Conservation (phyloP, 2,888 invertebrate species). For the Agonopterix alstromeriana region DNA sequence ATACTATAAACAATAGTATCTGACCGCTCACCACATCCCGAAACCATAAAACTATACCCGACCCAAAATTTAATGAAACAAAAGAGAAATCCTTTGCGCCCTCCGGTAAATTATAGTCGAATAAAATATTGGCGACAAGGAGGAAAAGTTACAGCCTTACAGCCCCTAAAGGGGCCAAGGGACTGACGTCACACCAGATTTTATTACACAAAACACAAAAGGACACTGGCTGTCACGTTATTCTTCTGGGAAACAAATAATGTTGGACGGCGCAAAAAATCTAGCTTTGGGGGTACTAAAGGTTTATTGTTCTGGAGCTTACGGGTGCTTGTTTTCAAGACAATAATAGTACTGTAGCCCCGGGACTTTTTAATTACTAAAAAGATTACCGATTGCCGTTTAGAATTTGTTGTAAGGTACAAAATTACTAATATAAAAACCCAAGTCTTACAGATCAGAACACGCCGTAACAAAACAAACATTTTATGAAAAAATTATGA, state of each 20-base stretch:
- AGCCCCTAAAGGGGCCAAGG: conserved; percentile 52
- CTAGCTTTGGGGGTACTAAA: no score
- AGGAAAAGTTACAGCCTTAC: conserved; percentile 62
- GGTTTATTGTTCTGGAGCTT: no score
- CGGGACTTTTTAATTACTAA: no score
- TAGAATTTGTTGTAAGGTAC: no score
- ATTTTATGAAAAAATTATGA: no score
- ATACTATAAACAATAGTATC: conserved; percentile 2
- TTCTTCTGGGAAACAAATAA: conserved; percentile 39
- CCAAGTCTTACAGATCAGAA: no score
- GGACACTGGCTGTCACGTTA: conserved; percentile 37
- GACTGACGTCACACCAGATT: conserved; percentile 53
- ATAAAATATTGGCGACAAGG: conserved; percentile 61
- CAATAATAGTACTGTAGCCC: no score
- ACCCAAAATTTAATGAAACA: conserved; percentile 51
- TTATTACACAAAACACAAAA: conserved; percentile 57
- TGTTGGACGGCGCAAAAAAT: background rate
- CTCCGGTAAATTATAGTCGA: conserved; percentile 53
- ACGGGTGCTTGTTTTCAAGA: no score
- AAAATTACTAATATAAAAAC: no score
- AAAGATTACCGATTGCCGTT: no score
- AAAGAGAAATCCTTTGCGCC: conserved; percentile 33
- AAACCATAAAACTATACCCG: conserved; percentile 30
- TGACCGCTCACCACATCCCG: background rate
- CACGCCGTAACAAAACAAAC: no score